Conservation (phyloP, 1,140 invertebrate genomes). For the Zaprionus vittiger region DNA sequence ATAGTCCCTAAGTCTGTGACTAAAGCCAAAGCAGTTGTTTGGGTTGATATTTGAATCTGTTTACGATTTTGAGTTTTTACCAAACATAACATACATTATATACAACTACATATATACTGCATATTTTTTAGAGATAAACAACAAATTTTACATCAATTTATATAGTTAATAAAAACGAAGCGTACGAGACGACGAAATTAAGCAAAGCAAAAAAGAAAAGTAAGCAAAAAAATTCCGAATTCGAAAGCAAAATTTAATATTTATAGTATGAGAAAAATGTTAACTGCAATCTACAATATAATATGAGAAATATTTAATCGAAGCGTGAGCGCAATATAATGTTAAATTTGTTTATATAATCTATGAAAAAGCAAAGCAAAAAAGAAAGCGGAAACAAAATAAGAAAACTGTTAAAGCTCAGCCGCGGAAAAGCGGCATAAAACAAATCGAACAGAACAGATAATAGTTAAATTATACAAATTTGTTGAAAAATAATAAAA, state of each 20-base stretch:
- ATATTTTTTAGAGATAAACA: slow-evolving; percentile 48
- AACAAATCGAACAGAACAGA: slow-evolving; percentile 28
- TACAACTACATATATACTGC: slow-evolving; percentile 10
- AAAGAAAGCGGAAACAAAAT: slow-evolving; percentile 9
- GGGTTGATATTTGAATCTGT: not conserved
- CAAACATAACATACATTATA: slow-evolving; percentile 5
- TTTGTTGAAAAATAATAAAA: slow-evolving; percentile 42
- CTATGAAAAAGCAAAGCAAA: slow-evolving; percentile 58
- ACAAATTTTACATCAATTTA: slow-evolving; percentile 48
- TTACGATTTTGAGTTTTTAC: slow-evolving; percentile 6
- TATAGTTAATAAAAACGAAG: slow-evolving; percentile 11
- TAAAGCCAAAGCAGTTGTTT: slow-evolving; percentile 11
- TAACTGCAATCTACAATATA: slow-evolving; percentile 46
- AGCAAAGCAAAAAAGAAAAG: slow-evolving; percentile 18
- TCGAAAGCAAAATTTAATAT: slow-evolving; percentile 27
- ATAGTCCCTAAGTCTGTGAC: slow-evolving; percentile 5
- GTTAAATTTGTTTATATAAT: slow-evolving; percentile 84
- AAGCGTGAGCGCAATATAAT: slow-evolving; percentile 61
- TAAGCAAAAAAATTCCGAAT: slow-evolving; percentile 29
- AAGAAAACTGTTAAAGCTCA: slow-evolving; percentile 75
- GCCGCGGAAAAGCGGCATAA: slow-evolving; percentile 37
- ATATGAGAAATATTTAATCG: slow-evolving; percentile 48
- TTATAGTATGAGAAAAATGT: slow-evolving; percentile 46
- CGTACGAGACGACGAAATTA: not conserved
- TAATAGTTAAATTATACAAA: slow-evolving; percentile 50